Percentiles rank a stretch among this genome's conserved stretches.
These are phyloP conservation scores for Nematolebias whitei DNA, from an alignment of 2,113 vertebrate genomes.

Conservation along the genomic window DNA sequence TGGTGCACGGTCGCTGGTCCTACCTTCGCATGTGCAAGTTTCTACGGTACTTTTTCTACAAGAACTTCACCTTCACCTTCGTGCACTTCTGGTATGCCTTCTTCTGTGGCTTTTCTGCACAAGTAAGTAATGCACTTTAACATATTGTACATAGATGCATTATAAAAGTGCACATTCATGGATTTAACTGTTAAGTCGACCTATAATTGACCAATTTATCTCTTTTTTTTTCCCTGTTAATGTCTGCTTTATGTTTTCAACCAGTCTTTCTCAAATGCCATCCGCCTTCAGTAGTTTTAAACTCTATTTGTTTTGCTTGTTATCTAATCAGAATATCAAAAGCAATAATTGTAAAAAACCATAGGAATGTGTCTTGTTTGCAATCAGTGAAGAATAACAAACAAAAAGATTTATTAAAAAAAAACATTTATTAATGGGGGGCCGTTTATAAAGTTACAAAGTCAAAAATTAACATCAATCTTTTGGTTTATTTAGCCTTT, in stretches of 20 bases:
- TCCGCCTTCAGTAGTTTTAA: background rate
- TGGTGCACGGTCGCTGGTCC: conserved; percentile 96
- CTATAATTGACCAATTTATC: too few relatives aligned
- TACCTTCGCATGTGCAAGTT: conserved; percentile 98
- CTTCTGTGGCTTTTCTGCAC: conserved; percentile 95
- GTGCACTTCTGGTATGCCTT: conserved; percentile 97
- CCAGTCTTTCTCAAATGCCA: background rate
- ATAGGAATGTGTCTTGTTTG: background rate
- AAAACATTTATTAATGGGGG: too few relatives aligned
- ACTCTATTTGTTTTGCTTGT: background rate
- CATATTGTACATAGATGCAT: too few relatives aligned
- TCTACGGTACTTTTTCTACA: conserved; percentile 96
- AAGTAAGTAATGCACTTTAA: conserved; percentile 83
- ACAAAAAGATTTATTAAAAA: too few relatives aligned
- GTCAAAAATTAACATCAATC: too few relatives aligned
- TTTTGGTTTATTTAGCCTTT: too few relatives aligned
- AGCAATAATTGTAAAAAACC: background rate
- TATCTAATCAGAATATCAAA: background rate
- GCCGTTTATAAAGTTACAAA: too few relatives aligned
- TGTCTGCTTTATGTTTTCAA: background rate
- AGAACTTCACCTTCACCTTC: conserved; percentile 96
- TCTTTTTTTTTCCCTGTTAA: too few relatives aligned
- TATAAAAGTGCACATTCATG: too few relatives aligned
- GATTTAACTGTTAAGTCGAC: too few relatives aligned
- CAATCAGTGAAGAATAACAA: background rate